Evolutionary conservation across 1,140 invertebrate genomes (phyloP).

Genomic region (Ceratoteleas bidentatus): DNA sequence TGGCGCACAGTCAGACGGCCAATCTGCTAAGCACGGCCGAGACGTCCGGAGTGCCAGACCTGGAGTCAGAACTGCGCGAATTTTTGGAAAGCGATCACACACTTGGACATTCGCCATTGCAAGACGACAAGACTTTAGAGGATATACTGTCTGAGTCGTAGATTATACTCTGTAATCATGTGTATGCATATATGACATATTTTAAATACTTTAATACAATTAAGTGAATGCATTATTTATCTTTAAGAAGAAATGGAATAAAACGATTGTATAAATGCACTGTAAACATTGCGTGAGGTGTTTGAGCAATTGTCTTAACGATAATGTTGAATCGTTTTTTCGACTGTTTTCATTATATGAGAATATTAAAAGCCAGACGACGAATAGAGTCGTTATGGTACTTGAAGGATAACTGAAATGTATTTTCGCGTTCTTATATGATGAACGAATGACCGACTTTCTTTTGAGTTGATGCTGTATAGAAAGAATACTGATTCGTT

Average conservation of each 20-base stretch:
- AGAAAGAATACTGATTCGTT: no score
- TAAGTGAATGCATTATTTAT: conserved; percentile 45
- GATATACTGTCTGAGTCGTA: conserved; percentile 84
- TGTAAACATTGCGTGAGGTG: background rate
- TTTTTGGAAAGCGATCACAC: conserved; percentile 86
- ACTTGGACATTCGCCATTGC: conserved; percentile 83
- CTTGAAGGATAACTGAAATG: no score
- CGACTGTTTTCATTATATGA: no score
- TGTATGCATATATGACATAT: conserved; percentile 40
- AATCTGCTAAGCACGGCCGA: conserved; percentile 71
- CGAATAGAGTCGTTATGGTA: no score
- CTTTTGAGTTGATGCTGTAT: no score
- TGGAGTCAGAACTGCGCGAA: conserved; percentile 87
- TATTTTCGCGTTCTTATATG: no score
- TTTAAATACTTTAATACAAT: conserved; percentile 32
- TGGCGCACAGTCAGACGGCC: conserved; percentile 71
- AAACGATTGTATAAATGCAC: background rate
- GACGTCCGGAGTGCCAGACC: conserved; percentile 81
- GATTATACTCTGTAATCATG: conserved; percentile 48
- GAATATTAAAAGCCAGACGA: no score
- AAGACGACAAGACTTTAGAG: conserved; percentile 84
- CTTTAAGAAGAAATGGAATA: conserved; percentile 38
- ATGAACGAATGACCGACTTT: no score
- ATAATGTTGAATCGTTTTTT: no score
- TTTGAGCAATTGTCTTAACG: background rate